These are phyloP conservation scores for Pristionchus exspectatus DNA, from an alignment of 2,888 invertebrate species.

Conservation along the genomic window DNA sequence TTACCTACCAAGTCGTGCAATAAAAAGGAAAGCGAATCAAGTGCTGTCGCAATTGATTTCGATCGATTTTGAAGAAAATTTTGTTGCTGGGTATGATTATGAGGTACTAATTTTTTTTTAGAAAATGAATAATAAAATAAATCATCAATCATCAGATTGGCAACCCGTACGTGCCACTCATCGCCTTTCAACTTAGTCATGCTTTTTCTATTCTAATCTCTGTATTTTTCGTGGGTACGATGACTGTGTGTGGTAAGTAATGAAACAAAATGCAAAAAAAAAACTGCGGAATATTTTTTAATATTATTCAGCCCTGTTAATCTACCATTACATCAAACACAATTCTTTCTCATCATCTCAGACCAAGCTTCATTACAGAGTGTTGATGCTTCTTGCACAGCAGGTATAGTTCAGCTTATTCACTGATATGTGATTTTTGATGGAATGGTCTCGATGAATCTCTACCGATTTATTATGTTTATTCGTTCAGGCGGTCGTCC, in stretches of 20 bases:
- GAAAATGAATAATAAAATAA: not conserved
- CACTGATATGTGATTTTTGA: not conserved
- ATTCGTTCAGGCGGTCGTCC: not conserved
- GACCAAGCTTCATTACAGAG: not conserved
- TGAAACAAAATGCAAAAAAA: not conserved
- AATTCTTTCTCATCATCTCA: not conserved
- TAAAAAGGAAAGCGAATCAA: not conserved
- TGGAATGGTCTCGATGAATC: not conserved
- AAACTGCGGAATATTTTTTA: not conserved
- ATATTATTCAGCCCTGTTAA: not conserved
- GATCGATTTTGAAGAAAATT: not conserved
- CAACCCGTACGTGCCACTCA: not conserved
- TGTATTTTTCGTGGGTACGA: not conserved
- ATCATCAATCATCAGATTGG: not conserved
- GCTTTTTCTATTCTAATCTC: not conserved
- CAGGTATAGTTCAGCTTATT: not conserved
- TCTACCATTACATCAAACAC: not conserved
- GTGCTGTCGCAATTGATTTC: not conserved
- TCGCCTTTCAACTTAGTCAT: not conserved
- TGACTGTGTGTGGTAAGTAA: not conserved
- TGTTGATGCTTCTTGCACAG: conserved; percentile 10
- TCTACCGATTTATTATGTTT: not conserved
- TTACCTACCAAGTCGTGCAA: not conserved
- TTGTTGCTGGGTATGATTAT: conserved; percentile 21
- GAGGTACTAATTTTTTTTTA: not conserved